These are phyloP conservation scores for Patella ulyssiponensis DNA, from an alignment of 2,888 invertebrate genomes.

Conservation along the genomic window DNA sequence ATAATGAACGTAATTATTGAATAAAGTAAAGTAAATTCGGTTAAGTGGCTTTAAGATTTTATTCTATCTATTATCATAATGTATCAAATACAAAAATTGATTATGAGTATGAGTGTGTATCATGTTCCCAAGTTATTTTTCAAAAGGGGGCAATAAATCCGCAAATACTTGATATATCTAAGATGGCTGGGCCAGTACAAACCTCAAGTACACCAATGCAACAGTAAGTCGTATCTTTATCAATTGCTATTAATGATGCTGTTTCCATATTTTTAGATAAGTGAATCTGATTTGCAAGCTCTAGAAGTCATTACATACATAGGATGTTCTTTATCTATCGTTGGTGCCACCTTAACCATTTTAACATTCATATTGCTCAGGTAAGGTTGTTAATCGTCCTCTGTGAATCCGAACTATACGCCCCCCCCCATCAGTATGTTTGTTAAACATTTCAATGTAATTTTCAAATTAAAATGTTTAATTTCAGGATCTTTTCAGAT, in stretches of 20 bases:
- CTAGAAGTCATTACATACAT: slow-evolving; percentile 38
- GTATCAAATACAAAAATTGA: too few species aligned
- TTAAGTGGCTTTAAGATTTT: too few species aligned
- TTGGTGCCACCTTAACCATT: slow-evolving; percentile 38
- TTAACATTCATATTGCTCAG: slow-evolving; percentile 41
- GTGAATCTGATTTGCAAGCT: slow-evolving; percentile 15
- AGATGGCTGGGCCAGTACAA: too few species aligned
- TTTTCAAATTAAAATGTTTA: not conserved
- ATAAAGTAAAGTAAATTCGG: too few species aligned
- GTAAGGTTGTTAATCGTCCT: slow-evolving; percentile 30
- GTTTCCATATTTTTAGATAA: slow-evolving; percentile 15
- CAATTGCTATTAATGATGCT: not conserved
- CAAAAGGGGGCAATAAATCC: too few species aligned
- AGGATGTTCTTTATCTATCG: slow-evolving; percentile 43
- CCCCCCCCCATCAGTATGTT: not conserved
- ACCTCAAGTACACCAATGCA: too few species aligned
- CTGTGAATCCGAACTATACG: not conserved
- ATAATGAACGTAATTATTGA: too few species aligned
- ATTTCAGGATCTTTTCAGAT: slow-evolving; percentile 30
- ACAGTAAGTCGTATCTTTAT: too few species aligned
- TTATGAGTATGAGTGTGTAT: too few species aligned
- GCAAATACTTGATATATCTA: too few species aligned
- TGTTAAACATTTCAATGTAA: not conserved
- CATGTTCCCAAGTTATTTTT: too few species aligned
- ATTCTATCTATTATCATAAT: too few species aligned